phyloP scores from a whole-genome alignment of 2,888 invertebrate genomes.

The Suillia variegata region DNA sequence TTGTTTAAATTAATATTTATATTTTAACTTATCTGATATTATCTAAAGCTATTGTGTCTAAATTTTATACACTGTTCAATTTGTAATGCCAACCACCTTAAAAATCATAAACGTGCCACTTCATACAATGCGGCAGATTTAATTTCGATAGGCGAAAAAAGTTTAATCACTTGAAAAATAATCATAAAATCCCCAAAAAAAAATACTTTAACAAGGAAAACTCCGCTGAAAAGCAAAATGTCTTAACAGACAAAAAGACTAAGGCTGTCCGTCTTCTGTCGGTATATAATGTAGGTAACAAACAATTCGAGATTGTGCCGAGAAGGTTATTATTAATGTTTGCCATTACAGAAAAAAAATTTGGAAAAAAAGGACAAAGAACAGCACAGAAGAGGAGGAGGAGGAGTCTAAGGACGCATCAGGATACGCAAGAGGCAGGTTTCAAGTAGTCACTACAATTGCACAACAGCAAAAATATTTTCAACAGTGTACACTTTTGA shows the following conservation, averaged over 20 bases:
- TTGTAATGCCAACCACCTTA: background rate
- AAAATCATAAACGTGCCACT: background rate
- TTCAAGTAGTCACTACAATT: background rate
- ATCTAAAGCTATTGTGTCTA: too few species aligned
- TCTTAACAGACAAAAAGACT: background rate
- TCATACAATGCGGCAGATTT: background rate
- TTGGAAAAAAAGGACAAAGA: background rate
- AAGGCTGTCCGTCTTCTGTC: too few species aligned
- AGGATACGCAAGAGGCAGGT: background rate
- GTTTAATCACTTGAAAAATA: conserved; percentile 2
- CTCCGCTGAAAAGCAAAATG: background rate
- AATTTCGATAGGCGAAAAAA: background rate
- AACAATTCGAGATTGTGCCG: background rate
- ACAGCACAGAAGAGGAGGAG: background rate
- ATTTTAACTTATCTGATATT: too few species aligned
- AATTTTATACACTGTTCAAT: background rate
- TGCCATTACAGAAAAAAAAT: background rate
- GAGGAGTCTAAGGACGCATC: background rate
- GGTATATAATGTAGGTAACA: background rate
- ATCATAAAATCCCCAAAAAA: background rate
- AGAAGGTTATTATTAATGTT: conserved; percentile 1
- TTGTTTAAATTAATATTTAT: too few species aligned
- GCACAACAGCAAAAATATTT: background rate
- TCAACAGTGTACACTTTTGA: conserved; percentile 3
- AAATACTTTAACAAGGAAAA: background rate